Conservation (phyloP, 2,113 vertebrate species). For the Scophthalmus maximus region DNA sequence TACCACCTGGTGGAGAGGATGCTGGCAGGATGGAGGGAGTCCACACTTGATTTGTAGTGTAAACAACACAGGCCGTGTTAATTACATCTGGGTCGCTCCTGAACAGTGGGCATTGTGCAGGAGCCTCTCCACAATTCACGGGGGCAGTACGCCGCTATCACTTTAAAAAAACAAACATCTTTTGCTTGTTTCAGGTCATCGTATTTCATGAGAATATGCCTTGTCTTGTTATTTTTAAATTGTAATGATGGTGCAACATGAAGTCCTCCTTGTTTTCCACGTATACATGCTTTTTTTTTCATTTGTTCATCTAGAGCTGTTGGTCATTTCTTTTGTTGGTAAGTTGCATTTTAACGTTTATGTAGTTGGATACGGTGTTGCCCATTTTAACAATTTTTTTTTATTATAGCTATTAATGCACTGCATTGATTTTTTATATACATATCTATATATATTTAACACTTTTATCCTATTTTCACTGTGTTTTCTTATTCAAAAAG, state of each 20-base stretch:
- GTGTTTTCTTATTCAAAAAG: no score
- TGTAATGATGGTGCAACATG: not conserved
- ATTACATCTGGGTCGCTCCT: conserved; percentile 63
- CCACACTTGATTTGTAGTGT: conserved; percentile 56
- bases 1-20: conserved; percentile 57
- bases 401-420: no score
- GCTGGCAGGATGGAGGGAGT: conserved; percentile 45
- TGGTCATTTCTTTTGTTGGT: not conserved
- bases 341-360: not conserved
- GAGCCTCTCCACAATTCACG: conserved; percentile 12
- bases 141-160: conserved; percentile 7
- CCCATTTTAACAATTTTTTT: not conserved
- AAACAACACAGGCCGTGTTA: conserved; percentile 64
- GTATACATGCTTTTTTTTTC: no score
- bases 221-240: not conserved
- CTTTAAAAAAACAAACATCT: not conserved
- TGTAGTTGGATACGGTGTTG: not conserved
- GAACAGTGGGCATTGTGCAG: conserved; percentile 42
- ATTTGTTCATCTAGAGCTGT: not conserved
- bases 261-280: no score
- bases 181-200: not conserved
- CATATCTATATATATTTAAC: no score
- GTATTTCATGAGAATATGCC: not conserved
- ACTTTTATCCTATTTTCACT: no score
- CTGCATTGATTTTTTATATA: no score